These are phyloP conservation scores for Himalopsyche anomala DNA, from an alignment of 2,888 invertebrate species.

Conservation along the genomic window DNA sequence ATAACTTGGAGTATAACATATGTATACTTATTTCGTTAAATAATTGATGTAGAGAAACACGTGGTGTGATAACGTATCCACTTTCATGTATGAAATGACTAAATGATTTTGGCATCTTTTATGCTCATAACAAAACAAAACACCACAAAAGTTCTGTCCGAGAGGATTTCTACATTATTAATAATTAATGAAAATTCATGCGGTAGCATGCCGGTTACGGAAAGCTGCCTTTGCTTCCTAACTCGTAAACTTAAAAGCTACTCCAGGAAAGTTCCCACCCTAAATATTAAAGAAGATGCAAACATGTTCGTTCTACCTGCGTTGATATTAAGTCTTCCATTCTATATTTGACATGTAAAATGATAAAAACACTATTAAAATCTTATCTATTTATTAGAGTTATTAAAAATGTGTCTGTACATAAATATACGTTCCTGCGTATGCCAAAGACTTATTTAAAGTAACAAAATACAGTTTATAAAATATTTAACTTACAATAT, in stretches of 20 bases:
- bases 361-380: not conserved
- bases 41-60: not conserved
- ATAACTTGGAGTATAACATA: too few relatives aligned
- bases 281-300: conserved; percentile 35
- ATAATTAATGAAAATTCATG: conserved; percentile 42
- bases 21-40: too few relatives aligned
- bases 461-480: too few relatives aligned
- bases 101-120: conserved; percentile 22
- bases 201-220: conserved; percentile 31
- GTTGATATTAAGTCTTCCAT: not conserved
- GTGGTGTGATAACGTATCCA: not conserved
- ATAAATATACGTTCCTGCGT: too few relatives aligned
- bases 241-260: conserved; percentile 39
- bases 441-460: too few relatives aligned
- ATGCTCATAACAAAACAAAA: conserved; percentile 7
- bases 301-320: not conserved
- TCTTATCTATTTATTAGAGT: not conserved
- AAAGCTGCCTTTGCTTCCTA: conserved; percentile 40
- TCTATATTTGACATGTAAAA: not conserved
- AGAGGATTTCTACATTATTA: conserved; percentile 36
- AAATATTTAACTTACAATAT: too few relatives aligned
- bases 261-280: conserved; percentile 21
- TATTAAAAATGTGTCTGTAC: too few relatives aligned
- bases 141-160: conserved; percentile 31
- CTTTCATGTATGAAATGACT: not conserved